Evolutionary conservation across 2,888 invertebrate species (phyloP).

Genomic region (Phengaris arion): DNA sequence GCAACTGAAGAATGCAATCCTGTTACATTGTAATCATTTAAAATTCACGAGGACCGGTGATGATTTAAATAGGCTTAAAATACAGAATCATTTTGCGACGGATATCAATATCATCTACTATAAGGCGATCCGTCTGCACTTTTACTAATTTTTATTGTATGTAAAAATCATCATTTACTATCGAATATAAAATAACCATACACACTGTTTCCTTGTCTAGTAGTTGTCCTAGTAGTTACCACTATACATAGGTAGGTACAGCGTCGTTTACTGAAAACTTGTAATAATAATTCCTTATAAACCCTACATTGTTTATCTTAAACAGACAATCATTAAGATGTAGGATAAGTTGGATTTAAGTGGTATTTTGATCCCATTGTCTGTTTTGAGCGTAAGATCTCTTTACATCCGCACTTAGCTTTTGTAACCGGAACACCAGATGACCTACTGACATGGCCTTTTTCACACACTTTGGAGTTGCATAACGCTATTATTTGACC

Average conservation of each 20-base stretch:
- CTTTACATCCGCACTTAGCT: not conserved
- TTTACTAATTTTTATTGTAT: too few relatives aligned
- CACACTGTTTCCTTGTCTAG: too few relatives aligned
- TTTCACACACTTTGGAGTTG: constrained; percentile 1
- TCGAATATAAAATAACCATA: too few relatives aligned
- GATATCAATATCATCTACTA: too few relatives aligned
- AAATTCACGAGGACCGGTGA: too few relatives aligned
- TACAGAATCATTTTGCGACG: too few relatives aligned
- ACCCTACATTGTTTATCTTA: not conserved
- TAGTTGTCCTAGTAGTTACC: too few relatives aligned
- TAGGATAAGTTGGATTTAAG: not conserved
- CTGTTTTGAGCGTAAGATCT: not conserved
- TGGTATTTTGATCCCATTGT: not conserved
- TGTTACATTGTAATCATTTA: not conserved
- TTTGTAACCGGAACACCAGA: not conserved
- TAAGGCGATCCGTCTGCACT: too few relatives aligned
- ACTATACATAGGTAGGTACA: too few relatives aligned
- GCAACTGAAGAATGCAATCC: not conserved
- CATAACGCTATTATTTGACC: not conserved
- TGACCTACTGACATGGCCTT: constrained; percentile 8
- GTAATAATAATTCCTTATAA: not conserved
- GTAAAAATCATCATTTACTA: too few relatives aligned
- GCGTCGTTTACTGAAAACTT: not conserved
- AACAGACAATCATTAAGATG: not conserved
- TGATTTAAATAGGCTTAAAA: too few relatives aligned